Percentiles rank a stretch among this genome's conserved stretches.
These are phyloP conservation scores for Numida meleagris DNA, from an alignment of 2,113 vertebrate genomes.

Conservation along the genomic window DNA sequence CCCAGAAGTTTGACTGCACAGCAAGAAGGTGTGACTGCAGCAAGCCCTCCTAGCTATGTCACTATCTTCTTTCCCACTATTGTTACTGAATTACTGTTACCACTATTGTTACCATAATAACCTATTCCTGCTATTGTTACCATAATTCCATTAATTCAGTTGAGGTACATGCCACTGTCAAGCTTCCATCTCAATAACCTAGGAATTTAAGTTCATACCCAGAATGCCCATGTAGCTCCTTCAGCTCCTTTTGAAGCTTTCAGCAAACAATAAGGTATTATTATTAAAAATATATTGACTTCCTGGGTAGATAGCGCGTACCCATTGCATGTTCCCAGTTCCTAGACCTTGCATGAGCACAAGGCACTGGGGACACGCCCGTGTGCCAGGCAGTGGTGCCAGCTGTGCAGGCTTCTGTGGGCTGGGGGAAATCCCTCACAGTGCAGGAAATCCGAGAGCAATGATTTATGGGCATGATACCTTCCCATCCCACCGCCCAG, in stretches of 20 bases:
- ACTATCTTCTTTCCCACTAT: neutral
- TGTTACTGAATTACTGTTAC: neutral
- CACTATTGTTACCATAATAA: neutral
- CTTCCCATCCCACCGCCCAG: neutral
- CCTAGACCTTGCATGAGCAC: too few species aligned
- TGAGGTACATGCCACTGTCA: neutral
- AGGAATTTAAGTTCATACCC: neutral
- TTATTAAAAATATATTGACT: neutral
- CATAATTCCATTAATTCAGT: neutral
- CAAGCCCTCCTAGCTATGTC: neutral
- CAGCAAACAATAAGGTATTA: neutral
- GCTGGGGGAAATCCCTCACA: neutral
- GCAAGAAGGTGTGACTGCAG: neutral
- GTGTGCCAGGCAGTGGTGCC: neutral
- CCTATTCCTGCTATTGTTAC: neutral
- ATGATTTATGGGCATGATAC: neutral
- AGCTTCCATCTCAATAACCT: neutral
- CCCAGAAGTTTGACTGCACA: neutral
- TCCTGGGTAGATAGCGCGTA: neutral
- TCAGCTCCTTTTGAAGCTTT: neutral
- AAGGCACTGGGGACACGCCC: neutral
- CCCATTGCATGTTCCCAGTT: rapidly evolving
- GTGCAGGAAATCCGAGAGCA: neutral
- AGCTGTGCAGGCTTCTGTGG: too few species aligned
- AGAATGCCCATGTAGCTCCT: neutral